Conservation (phyloP, 2,797 vertebrate species). For the Characodon lateralis region DNA sequence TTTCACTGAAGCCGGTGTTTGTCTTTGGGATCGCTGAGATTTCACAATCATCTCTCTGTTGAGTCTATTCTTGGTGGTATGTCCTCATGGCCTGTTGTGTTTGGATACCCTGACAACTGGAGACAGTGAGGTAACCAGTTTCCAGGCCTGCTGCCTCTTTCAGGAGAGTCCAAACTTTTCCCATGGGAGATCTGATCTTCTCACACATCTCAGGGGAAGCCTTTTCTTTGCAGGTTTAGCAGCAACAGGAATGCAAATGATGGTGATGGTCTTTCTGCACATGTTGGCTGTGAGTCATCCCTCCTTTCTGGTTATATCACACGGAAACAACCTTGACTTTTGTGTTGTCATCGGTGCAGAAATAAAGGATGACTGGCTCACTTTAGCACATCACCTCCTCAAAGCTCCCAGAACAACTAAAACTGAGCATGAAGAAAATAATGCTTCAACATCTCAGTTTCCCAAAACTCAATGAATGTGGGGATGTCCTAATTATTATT, state of each 20-base stretch:
- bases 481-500: too few species aligned
- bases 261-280: constrained; percentile 36
- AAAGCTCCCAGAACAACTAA: constrained; percentile 16
- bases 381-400: constrained; percentile 32
- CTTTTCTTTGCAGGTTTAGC: constrained; percentile 23
- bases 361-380: constrained; percentile 54
- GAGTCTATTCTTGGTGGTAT: constrained; percentile 77
- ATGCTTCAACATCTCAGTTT: not conserved
- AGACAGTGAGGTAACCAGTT: constrained; percentile 67
- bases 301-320: constrained; percentile 58
- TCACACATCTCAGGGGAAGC: constrained; percentile 18
- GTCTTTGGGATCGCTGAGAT: constrained; percentile 55
- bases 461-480: too few species aligned
- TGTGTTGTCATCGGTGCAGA: constrained; percentile 54
- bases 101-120: constrained; percentile 81
- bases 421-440: not conserved
- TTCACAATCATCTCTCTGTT: constrained; percentile 52
- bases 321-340: constrained; percentile 46
- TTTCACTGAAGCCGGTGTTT: constrained; percentile 23
- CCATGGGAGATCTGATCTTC: constrained; percentile 9
- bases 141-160: constrained; percentile 52
- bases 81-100: constrained; percentile 79
- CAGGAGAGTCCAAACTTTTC: constrained; percentile 70
- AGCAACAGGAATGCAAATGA: not conserved
- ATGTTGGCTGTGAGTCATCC: constrained; percentile 66